These are phyloP conservation scores for Triplophysa tibetana DNA, from an alignment of 2,113 vertebrate genomes.

Conservation along the genomic window DNA sequence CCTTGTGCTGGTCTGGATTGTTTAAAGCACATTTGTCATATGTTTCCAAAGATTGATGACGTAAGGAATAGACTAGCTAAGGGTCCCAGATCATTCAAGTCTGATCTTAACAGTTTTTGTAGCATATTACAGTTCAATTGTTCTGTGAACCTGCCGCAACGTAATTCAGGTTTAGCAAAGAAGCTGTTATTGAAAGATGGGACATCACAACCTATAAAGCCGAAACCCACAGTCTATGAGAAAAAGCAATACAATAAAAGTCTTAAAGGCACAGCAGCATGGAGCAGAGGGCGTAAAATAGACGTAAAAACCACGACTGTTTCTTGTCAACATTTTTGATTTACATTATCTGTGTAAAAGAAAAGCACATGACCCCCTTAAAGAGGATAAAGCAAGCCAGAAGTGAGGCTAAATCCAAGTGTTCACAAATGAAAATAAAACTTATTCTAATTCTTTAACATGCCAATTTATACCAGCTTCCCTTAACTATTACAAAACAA, in stretches of 20 bases:
- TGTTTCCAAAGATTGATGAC: too few relatives aligned
- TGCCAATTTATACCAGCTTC: not conserved
- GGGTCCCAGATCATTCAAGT: not conserved
- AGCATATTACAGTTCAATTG: too few relatives aligned
- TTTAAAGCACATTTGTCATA: too few relatives aligned
- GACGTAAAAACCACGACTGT: too few relatives aligned
- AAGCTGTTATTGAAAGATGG: not conserved
- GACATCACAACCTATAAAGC: not conserved
- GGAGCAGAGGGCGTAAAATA: too few relatives aligned
- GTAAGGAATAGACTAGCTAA: too few relatives aligned
- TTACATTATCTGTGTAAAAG: too few relatives aligned
- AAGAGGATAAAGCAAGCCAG: conserved; percentile 7
- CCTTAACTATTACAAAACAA: not conserved
- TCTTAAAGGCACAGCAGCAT: conserved; percentile 26
- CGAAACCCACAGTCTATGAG: not conserved
- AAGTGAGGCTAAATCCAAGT: not conserved
- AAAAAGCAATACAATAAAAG: not conserved
- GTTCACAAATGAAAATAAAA: too few relatives aligned
- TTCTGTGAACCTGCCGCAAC: not conserved
- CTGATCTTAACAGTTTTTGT: not conserved
- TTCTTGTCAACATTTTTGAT: too few relatives aligned
- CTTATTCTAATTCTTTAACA: conserved; percentile 5
- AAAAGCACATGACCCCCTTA: conserved; percentile 20
- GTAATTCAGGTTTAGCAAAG: too few relatives aligned
- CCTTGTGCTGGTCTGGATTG: too few relatives aligned